Percentiles rank a stretch among this genome's conserved stretches.
phyloP scores from a whole-genome alignment of 2,113 vertebrate genomes.

The Pachypanchax playfairii region DNA sequence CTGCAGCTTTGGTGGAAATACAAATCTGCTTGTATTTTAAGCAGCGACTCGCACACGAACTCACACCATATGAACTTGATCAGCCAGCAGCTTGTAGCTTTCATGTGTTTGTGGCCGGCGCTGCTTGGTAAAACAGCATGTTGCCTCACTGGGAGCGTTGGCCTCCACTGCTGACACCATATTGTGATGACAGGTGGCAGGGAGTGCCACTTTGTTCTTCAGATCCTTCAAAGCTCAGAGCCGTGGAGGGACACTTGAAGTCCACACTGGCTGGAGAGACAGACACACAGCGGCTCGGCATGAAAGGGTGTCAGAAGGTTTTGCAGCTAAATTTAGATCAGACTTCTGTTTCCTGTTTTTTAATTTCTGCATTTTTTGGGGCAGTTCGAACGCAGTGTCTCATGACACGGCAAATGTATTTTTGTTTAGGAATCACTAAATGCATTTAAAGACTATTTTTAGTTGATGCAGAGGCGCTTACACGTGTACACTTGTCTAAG shows the following conservation, averaged over 20 bases:
- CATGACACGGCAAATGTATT: too few species aligned
- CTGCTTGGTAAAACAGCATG: slow-evolving; percentile 13
- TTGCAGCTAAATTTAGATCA: neutral
- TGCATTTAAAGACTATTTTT: too few species aligned
- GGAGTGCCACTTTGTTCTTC: slow-evolving; percentile 54
- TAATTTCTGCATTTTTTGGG: neutral
- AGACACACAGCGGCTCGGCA: slow-evolving; percentile 8
- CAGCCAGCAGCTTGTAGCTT: slow-evolving; percentile 6
- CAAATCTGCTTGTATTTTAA: neutral
- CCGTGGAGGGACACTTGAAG: slow-evolving; percentile 59
- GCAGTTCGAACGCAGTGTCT: too few species aligned
- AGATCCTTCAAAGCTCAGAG: slow-evolving; percentile 28
- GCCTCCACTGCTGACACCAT: slow-evolving; percentile 27
- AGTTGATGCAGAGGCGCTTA: too few species aligned
- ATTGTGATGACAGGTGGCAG: slow-evolving; percentile 69
- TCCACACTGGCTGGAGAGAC: neutral
- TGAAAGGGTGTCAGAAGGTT: slow-evolving; percentile 2
- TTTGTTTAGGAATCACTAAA: too few species aligned
- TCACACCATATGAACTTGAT: slow-evolving; percentile 16
- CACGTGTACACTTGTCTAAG: too few species aligned
- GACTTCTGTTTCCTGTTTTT: neutral
- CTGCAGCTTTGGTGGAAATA: neutral
- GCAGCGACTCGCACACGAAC: neutral
- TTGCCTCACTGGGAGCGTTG: slow-evolving; percentile 57
- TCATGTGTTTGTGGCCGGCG: slow-evolving; percentile 5